Evolutionary conservation across 2,888 invertebrate species (phyloP).

Genomic region (Limnephilus lunatus): DNA sequence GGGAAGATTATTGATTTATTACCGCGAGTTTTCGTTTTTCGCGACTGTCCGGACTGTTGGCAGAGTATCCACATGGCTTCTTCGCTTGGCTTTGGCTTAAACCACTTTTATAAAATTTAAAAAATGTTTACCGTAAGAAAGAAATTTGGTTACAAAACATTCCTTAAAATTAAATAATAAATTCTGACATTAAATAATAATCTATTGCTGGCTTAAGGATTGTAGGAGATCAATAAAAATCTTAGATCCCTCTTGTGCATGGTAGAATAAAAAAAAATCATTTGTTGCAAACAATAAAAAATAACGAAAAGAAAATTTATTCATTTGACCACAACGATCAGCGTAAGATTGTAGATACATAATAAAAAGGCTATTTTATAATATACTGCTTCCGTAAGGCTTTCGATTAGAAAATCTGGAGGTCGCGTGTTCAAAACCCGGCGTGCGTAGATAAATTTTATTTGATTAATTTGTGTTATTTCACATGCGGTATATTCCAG

Average conservation of each 20-base stretch:
- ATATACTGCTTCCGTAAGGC: too few relatives aligned
- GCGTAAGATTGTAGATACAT: too few relatives aligned
- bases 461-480: too few relatives aligned
- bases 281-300: too few relatives aligned
- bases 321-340: too few relatives aligned
- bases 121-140: background rate
- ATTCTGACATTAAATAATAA: background rate
- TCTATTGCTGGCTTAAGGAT: background rate
- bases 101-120: background rate
- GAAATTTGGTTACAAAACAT: background rate
- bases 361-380: too few relatives aligned
- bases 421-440: too few relatives aligned
- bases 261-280: background rate
- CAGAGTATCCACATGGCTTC: conserved; percentile 24
- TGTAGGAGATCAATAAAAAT: background rate
- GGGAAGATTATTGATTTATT: conserved; percentile 66
- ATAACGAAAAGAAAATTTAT: too few relatives aligned
- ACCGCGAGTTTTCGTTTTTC: conserved; percentile 62
- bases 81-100: background rate
- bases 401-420: too few relatives aligned
- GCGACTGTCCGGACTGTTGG: conserved; percentile 35
- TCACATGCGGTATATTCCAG: too few relatives aligned
- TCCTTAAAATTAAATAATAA: background rate
- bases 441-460: too few relatives aligned
- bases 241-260: background rate